Percentiles rank a stretch among this genome's conserved stretches.
Evolutionary conservation across 2,797 vertebrate genomes (phyloP).

Genomic region (Pipistrellus pygmaeus): DNA sequence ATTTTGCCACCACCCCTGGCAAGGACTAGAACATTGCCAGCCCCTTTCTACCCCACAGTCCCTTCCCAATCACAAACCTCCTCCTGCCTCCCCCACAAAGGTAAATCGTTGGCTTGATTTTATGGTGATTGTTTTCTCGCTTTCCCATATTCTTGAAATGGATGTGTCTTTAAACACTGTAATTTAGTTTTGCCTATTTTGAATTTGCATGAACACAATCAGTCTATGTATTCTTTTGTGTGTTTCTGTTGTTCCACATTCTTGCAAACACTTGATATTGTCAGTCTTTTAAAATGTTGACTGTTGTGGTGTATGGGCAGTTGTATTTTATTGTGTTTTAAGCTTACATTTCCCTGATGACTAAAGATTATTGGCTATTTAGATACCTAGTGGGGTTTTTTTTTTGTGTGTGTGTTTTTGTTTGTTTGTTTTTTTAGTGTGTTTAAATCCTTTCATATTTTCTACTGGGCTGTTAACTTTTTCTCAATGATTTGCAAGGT

Average conservation of each 20-base stretch:
- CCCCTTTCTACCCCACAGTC: accelerated
- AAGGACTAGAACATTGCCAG: not conserved
- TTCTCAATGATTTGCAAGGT: not conserved
- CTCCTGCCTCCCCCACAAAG: not conserved
- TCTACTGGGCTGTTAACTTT: not conserved
- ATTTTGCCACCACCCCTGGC: not conserved
- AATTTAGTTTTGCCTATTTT: constrained; percentile 17
- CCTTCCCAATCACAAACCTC: not conserved
- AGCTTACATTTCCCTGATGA: not conserved
- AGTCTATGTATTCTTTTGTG: not conserved
- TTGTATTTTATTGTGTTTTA: constrained; percentile 9
- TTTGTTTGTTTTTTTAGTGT: not conserved
- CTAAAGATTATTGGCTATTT: constrained; percentile 3
- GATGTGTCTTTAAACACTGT: not conserved
- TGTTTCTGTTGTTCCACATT: constrained; percentile 15
- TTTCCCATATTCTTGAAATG: not conserved
- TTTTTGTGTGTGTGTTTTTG: not conserved
- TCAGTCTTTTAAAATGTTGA: not conserved
- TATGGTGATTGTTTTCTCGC: not conserved
- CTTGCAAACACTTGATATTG: constrained; percentile 26
- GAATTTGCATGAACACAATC: not conserved
- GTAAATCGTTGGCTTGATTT: not conserved
- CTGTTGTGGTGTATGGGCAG: not conserved
- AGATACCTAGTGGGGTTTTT: not conserved
- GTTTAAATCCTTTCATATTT: not conserved